phyloP scores from a whole-genome alignment of 2,888 invertebrate species.

The Phlogophora meticulosa region DNA sequence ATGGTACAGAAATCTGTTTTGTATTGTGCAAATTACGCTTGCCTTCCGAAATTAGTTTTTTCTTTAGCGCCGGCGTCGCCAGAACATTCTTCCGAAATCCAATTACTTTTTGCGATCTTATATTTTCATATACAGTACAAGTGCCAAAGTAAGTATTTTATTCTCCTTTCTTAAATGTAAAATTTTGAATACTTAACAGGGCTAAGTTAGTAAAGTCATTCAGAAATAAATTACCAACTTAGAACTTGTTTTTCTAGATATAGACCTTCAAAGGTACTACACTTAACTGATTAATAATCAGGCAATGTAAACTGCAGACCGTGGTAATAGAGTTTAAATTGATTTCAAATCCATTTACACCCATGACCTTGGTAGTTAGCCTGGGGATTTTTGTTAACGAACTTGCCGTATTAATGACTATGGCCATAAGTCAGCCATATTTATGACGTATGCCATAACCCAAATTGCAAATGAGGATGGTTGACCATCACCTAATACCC shows the following conservation, averaged over 20 bases:
- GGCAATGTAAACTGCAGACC: background rate
- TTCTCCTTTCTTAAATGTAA: background rate
- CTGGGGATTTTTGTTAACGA: slow-evolving; percentile 8
- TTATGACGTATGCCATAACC: slow-evolving; percentile 42
- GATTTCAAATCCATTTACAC: background rate
- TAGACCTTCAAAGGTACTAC: background rate
- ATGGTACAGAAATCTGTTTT: slow-evolving; percentile 48
- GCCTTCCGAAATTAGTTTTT: slow-evolving; percentile 55
- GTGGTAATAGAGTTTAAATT: slow-evolving; percentile 1
- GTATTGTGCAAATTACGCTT: slow-evolving; percentile 50
- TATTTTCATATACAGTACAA: slow-evolving; percentile 44
- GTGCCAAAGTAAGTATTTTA: background rate
- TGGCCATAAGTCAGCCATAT: slow-evolving; percentile 20
- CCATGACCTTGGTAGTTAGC: background rate
- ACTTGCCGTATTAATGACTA: slow-evolving; percentile 2
- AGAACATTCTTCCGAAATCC: slow-evolving; percentile 54
- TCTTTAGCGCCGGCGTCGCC: slow-evolving; percentile 38
- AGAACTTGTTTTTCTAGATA: background rate
- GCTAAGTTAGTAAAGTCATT: background rate
- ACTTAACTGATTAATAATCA: too few relatives aligned
- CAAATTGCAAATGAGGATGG: slow-evolving; percentile 63
- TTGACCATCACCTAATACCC: slow-evolving; percentile 67
- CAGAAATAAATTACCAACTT: background rate
- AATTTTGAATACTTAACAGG: background rate
- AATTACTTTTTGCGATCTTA: slow-evolving; percentile 58